phyloP scores from a whole-genome alignment of 2,888 invertebrate genomes.

The Spilosoma lubricipeda region DNA sequence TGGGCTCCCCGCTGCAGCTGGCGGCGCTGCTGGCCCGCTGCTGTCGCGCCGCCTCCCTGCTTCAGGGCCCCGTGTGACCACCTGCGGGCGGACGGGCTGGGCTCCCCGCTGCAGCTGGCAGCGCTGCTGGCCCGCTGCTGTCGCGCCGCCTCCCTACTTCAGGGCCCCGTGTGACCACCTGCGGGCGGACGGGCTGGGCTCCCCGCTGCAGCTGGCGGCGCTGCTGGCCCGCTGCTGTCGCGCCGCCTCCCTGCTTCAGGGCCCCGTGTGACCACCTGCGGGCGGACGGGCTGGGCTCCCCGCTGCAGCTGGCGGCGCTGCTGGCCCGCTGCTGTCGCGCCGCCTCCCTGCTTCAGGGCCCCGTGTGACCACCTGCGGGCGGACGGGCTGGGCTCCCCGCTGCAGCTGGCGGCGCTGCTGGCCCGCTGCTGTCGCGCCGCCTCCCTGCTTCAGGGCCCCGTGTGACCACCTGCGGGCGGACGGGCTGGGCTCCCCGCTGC shows the following conservation, averaged over 20 bases:
- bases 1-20: too few relatives aligned
- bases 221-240: slow-evolving; percentile 94
- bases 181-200: slow-evolving; percentile 92
- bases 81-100: slow-evolving; percentile 91
- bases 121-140: slow-evolving; percentile 95
- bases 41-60: slow-evolving; percentile 83
- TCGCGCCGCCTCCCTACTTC: slow-evolving; percentile 60
- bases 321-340: too few relatives aligned
- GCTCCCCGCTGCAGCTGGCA: slow-evolving; percentile 95
- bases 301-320: too few relatives aligned
- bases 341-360: not conserved
- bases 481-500: too few relatives aligned
- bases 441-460: not conserved
- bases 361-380: not conserved
- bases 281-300: too few relatives aligned
- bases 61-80: too few relatives aligned
- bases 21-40: slow-evolving; percentile 92
- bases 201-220: slow-evolving; percentile 96
- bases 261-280: not conserved
- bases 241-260: slow-evolving; percentile 46
- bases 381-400: too few relatives aligned
- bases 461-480: too few relatives aligned
- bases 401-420: too few relatives aligned
- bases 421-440: too few relatives aligned
- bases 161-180: too few relatives aligned